phyloP scores from a whole-genome alignment of 2,888 invertebrate species.

The Tinea pellionella region DNA sequence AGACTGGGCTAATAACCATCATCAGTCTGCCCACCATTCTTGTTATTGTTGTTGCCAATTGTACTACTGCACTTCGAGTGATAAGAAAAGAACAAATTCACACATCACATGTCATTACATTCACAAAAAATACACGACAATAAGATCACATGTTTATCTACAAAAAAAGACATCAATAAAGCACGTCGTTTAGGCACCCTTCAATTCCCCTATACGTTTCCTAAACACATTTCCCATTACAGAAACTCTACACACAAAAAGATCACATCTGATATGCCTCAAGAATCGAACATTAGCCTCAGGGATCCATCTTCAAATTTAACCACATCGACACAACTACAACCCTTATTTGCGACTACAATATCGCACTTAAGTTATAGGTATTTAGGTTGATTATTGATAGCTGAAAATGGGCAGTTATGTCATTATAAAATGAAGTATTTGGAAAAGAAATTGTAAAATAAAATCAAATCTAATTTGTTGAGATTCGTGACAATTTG shows the following conservation, averaged over 20 bases:
- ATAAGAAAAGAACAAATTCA: neutral
- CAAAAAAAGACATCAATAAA: constrained; percentile 57
- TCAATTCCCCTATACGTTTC: constrained; percentile 18
- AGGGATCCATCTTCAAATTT: constrained; percentile 20
- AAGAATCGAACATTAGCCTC: constrained; percentile 58
- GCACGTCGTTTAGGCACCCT: constrained; percentile 37
- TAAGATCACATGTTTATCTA: constrained; percentile 45
- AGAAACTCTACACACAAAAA: constrained; percentile 28
- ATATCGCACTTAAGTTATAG: neutral
- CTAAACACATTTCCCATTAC: constrained; percentile 34
- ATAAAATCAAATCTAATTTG: constrained; percentile 62
- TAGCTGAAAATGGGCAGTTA: constrained; percentile 20
- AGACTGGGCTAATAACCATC: too few relatives aligned
- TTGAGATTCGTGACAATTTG: constrained; percentile 49
- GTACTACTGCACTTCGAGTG: too few relatives aligned
- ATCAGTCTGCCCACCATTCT: too few relatives aligned
- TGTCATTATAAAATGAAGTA: neutral
- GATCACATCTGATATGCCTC: constrained; percentile 60
- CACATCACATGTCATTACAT: constrained; percentile 2
- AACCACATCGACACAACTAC: neutral
- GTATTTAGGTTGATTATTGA: neutral
- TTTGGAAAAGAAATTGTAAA: constrained; percentile 55
- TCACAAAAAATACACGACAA: neutral
- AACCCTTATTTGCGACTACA: neutral
- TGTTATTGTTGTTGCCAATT: too few relatives aligned